Evolutionary conservation across 2,888 invertebrate species (phyloP), one percentile per base, ranked within the genome.

Genomic region (Eupsilia transversa): DNA sequence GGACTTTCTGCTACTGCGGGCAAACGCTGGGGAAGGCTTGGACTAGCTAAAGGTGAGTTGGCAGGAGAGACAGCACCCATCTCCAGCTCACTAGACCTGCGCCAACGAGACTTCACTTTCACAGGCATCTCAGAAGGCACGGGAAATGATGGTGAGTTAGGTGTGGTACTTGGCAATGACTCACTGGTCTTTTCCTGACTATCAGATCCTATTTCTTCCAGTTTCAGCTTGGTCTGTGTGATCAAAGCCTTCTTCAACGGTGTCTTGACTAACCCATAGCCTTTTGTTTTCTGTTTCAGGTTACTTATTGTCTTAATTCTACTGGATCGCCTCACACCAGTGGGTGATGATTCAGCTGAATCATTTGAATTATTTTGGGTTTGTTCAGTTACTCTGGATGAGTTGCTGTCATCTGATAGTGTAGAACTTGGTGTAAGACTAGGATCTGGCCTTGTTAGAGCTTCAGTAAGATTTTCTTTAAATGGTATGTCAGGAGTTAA

Each of bases 31-130:
- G 93, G 92, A 83, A 95, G 84, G 82, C 90, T 92, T 56, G 96
- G 95, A 88, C 96, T 94, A 74, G 94, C 93, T 72, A 94, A 86
- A 41, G 96, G 94, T 30, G 96, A 94, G 81, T 90, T 93, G 9
- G 93, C 93, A 33, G 95, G 94, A n/a, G 96, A 95, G 79, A 89
- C 91, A 38, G 94, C 94, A 14, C 94, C 95, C 97, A 97, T 97
- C 92, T 98, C 98, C 73, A 98, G 93, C 89, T 98, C 98, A 92
- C 98, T 97, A 1, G 98, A 98, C 80, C 98, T 94, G 77, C 98
- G 94, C 98, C 98, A 98, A 20, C 98, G 96, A 20, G 98, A 98
- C 90, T 98, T 98, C 0, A 98, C 98, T 94, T 98, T 98, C 0
- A 98, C 98, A 2, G 98, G 98, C 94, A 97, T 98, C 72, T 96